These are phyloP conservation scores for Doryteuthis pealeii DNA, from an alignment of 1,140 invertebrate species.

Conservation along the genomic window DNA sequence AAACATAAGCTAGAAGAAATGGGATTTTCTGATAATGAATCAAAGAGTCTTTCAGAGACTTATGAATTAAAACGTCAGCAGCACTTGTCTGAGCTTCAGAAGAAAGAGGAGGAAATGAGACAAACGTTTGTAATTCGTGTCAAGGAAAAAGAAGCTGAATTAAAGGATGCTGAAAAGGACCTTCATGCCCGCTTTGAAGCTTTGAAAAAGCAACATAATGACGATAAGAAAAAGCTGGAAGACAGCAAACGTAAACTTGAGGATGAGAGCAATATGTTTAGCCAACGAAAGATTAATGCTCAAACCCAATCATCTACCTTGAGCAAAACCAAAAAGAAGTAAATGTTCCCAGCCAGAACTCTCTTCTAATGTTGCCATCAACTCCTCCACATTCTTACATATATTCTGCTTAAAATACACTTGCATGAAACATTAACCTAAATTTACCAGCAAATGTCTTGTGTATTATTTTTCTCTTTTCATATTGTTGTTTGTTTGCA, in stretches of 20 bases:
- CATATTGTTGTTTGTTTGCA: too few relatives aligned
- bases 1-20: constrained; percentile 85
- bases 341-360: too few relatives aligned
- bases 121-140: constrained; percentile 96
- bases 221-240: constrained; percentile 92
- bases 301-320: constrained; percentile 38
- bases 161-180: constrained; percentile 97
- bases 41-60: constrained; percentile 92
- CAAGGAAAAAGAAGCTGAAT: constrained; percentile 94
- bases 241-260: constrained; percentile 87
- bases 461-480: too few relatives aligned
- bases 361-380: too few relatives aligned
- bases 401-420: too few relatives aligned
- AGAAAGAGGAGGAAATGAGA: constrained; percentile 96
- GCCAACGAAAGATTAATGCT: constrained; percentile 70
- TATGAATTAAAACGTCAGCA: constrained; percentile 90
- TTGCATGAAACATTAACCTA: too few relatives aligned
- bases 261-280: constrained; percentile 88
- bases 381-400: too few relatives aligned
- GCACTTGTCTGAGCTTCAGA: constrained; percentile 85
- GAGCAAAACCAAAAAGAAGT: constrained; percentile 52
- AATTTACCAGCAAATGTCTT: too few relatives aligned
- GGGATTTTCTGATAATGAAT: constrained; percentile 95
- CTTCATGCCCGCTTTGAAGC: constrained; percentile 91
- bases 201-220: constrained; percentile 90